Evolutionary conservation across 2,113 vertebrate genomes (phyloP), one percentile per base, ranked within the genome.

Genomic region (Microcebus ravelobensis): DNA sequence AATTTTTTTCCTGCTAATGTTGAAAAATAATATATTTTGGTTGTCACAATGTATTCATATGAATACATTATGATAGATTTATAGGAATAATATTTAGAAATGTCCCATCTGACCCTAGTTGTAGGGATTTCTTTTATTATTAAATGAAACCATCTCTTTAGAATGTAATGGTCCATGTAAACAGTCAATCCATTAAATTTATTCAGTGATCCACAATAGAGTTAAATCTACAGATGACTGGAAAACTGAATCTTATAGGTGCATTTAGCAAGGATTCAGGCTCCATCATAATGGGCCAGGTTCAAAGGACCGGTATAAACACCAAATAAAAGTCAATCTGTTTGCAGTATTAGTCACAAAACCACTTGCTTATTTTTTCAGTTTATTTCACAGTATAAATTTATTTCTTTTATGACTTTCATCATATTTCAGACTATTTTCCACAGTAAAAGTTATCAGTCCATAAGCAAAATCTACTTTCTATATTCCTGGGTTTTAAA

Each of bases 161-260:
- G 83, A 83, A 96, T 11, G 76, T 42, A 93, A 70, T 65, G 17
- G 81, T 84, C 83, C 81, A 71, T 86, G 52, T 98, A 92, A 91
- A 95, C 86, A 97, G 17, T 77, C 50, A 96, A 63, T 63, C 12
- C 55, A 74, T 4, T 29, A 71, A 63, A 97, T 93, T 97, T 94
- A 94, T 91, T 97, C 55, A 96, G 95, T 67, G 12, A 96, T 97
- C 67, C 3, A 95, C 25, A 87, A 73, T 4, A 88, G 18, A 94
- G 71, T 68, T 97, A 68, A 92, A 89, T 97, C 57, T 95, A 1
- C 50, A 94, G 74, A 68, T 95, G 52, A 87, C 52, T 92, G 59
- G 67, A 97, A 88, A 97, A 95, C 45, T 96, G 85, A 98, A 97
- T 96, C 6, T 95, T 90, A 95, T 83, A 57, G 57, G 91, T 96